These are phyloP conservation scores for Cylas formicarius DNA, from an alignment of 1,140 invertebrate genomes.

Conservation along the genomic window DNA sequence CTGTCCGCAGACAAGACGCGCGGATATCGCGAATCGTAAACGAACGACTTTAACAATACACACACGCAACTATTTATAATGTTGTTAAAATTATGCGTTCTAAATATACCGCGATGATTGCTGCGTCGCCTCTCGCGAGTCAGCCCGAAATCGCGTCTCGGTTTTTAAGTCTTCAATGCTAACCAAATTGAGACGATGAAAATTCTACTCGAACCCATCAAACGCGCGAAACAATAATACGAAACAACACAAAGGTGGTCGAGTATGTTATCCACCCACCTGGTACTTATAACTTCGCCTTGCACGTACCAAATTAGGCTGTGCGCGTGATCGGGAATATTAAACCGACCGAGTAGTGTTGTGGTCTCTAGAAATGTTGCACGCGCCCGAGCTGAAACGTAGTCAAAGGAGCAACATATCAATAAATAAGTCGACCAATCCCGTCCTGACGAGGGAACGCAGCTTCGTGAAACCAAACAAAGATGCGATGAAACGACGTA, in stretches of 20 bases:
- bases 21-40: too few species aligned
- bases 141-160: constrained; percentile 10
- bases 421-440: constrained; percentile 11
- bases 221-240: constrained; percentile 11
- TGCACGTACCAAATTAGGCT: constrained; percentile 31
- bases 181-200: background rate
- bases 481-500: constrained; percentile 44
- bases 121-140: constrained; percentile 5
- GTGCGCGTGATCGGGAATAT: constrained; percentile 28
- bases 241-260: constrained; percentile 11
- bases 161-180: background rate
- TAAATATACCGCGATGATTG: constrained; percentile 26
- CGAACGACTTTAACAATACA: too few species aligned
- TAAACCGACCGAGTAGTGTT: constrained; percentile 3
- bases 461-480: constrained; percentile 36
- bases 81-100: constrained; percentile 32
- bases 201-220: constrained; percentile 1
- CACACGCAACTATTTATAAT: constrained; percentile 36
- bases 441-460: constrained; percentile 32
- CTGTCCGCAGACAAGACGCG: too few species aligned
- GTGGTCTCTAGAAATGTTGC: constrained; percentile 14
- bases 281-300: constrained; percentile 27
- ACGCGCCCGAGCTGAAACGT: constrained; percentile 29
- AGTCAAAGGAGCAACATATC: constrained; percentile 39
- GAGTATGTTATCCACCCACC: constrained; percentile 18